Base-by-base conservation (phyloP, 2,113 vertebrate species). In the Hemibagrus wyckioides region DNA sequence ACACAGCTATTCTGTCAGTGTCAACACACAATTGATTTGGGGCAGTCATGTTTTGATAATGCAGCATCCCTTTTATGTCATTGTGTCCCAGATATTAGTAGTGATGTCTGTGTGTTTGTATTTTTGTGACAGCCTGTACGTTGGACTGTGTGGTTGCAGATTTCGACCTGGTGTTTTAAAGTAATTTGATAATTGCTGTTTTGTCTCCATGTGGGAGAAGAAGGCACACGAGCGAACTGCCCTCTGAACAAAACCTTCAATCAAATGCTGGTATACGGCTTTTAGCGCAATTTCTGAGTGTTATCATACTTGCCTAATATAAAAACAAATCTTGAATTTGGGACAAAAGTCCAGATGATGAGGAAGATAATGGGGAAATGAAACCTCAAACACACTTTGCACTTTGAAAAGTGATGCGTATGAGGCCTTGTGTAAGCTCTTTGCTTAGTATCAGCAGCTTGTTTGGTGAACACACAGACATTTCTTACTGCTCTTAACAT, bases 1-100 rank as follows among this genome's bases (percentile, higher is more conserved):
- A 39, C 88, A 91, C 69, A 89, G 84, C 92, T 83, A 87, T 82
- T 84, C 87, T 93, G 92, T 93, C 91, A 92, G 87, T 82, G 88
- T 92, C 90, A 90, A 88, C 67, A 30, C 79, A 92, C 91, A 92
- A 91, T 91, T 89, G 86, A 57, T 90, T 92, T 87, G 67, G 80
- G 41, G 77, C 71, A 85, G 91, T 92, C 91, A 92, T 92, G 93
- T 92, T 91, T 90, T 93, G 91, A 88, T 56, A 89, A 73, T 67
- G 88, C 89, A 91, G 91, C 87, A 90, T 92, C 30, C 91, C 85
- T 91, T 91, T 94, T 56, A 30, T 92, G 89, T 90, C 88, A 91
- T 91, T 94, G 92, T 88, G 86, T 85, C 84, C 50, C 87, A 91
- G 85, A 93, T 91, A 92, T 92, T 91, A 91, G 73, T 86, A 63